phyloP scores from a whole-genome alignment of 2,113 vertebrate genomes.

The Chroicocephalus ridibundus region DNA sequence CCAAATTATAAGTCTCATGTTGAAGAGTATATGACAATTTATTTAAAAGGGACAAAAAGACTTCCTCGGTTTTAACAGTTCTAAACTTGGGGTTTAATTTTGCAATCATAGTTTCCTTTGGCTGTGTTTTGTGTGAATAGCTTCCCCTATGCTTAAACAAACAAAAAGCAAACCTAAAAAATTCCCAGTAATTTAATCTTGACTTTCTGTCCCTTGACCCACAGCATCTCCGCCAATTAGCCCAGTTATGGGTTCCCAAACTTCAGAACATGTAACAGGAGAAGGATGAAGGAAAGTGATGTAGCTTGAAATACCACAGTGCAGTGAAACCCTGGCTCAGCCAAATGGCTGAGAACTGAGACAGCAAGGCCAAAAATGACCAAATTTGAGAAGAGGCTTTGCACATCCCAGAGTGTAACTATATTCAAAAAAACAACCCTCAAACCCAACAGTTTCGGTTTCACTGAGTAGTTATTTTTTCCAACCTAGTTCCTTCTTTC shows the following conservation, averaged over 20 bases:
- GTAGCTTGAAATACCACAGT: not conserved
- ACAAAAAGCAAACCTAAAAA: not conserved
- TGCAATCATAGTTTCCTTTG: not conserved
- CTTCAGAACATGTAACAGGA: not conserved
- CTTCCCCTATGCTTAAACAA: not conserved
- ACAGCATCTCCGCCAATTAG: not conserved
- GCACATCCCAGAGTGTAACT: not conserved
- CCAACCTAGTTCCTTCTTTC: not conserved
- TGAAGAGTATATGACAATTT: not conserved
- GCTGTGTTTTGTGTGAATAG: not conserved
- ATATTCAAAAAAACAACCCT: not conserved
- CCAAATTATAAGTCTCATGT: fast-evolving
- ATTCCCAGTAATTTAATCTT: not conserved
- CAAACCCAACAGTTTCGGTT: not conserved
- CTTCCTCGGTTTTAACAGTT: not conserved
- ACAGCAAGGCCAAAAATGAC: not conserved
- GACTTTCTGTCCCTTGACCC: not conserved
- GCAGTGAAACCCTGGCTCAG: not conserved
- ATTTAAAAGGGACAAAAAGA: not conserved
- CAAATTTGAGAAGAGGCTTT: not conserved
- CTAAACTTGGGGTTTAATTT: not conserved
- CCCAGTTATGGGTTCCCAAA: not conserved
- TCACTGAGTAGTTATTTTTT: not conserved
- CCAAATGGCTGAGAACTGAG: not conserved
- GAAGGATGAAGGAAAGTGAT: not conserved